These are phyloP conservation scores for Heliconius cydno DNA, from an alignment of 2,888 invertebrate species.

Conservation along the genomic window DNA sequence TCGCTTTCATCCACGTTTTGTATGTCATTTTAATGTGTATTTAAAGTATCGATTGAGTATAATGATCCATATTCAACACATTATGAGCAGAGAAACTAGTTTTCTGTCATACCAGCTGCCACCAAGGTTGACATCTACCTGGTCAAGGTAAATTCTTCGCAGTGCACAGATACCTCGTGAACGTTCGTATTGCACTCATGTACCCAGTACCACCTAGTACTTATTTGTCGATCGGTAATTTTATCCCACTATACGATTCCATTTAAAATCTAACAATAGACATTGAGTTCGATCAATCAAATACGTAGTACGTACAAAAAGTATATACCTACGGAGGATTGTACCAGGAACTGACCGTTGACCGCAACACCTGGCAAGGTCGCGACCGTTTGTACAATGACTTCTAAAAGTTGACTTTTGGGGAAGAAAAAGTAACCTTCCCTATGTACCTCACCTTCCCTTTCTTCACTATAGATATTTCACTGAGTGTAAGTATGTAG, in stretches of 20 bases:
- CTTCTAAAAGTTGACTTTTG: constrained; percentile 57
- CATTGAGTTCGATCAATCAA: constrained; percentile 68
- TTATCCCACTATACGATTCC: constrained; percentile 57
- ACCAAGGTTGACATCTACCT: constrained; percentile 70
- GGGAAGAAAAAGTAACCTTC: constrained; percentile 34
- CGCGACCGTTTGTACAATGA: constrained; percentile 73
- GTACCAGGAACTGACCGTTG: constrained; percentile 66
- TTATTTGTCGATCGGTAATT: constrained; percentile 56
- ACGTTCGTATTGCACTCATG: constrained; percentile 39
- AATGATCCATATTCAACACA: constrained; percentile 37
- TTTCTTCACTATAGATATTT: neutral
- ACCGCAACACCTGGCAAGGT: constrained; percentile 72
- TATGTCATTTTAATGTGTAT: neutral
- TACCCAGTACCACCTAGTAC: constrained; percentile 7
- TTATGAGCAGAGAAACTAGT: constrained; percentile 56
- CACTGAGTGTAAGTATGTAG: neutral
- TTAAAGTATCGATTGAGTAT: constrained; percentile 29
- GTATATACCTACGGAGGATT: constrained; percentile 55
- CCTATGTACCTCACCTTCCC: neutral
- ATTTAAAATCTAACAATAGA: constrained; percentile 64
- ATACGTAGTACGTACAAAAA: constrained; percentile 65
- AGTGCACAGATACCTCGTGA: constrained; percentile 46
- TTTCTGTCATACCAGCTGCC: constrained; percentile 62
- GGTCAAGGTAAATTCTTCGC: constrained; percentile 69
- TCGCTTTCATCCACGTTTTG: constrained; percentile 16